phyloP scores from a whole-genome alignment of 64 coral and sea anemone species.

The Dendrophyllia cribrosa region DNA sequence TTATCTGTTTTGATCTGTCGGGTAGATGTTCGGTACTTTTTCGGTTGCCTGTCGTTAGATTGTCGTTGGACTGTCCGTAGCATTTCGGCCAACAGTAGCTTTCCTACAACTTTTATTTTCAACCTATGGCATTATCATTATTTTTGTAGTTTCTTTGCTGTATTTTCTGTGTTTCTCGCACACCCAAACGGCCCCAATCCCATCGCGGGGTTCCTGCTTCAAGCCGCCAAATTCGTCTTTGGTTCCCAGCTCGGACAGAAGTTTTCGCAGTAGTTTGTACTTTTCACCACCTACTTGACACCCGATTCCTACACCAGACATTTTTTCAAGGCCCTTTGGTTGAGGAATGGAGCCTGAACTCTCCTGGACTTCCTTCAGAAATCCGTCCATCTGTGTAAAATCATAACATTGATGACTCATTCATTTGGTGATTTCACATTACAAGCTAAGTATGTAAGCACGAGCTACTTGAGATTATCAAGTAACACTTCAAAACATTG shows the following conservation, averaged over 20 bases:
- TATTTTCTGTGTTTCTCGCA: slow-evolving; percentile 61
- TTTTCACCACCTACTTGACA: slow-evolving; percentile 63
- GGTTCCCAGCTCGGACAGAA: slow-evolving; percentile 32
- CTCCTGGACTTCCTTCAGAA: slow-evolving; percentile 59
- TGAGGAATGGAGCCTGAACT: slow-evolving; percentile 51
- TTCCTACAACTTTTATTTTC: too few species aligned
- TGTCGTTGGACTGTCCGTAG: too few species aligned
- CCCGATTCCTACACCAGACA: slow-evolving; percentile 24
- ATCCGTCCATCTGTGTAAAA: slow-evolving; percentile 49
- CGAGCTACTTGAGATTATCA: too few species aligned
- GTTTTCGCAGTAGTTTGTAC: slow-evolving; percentile 32
- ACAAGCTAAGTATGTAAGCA: too few species aligned
- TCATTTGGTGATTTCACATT: too few species aligned
- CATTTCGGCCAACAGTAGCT: too few species aligned
- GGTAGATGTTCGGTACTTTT: too few species aligned
- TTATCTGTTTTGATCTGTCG: too few species aligned
- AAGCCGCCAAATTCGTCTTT: slow-evolving; percentile 75
- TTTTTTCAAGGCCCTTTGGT: slow-evolving; percentile 48
- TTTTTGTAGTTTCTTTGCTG: not conserved
- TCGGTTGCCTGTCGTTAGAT: too few species aligned
- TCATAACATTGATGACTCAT: too few species aligned
- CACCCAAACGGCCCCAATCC: slow-evolving; percentile 77
- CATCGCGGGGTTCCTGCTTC: slow-evolving; percentile 69
- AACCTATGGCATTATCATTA: slow-evolving; percentile 14
- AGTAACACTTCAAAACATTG: too few species aligned